phyloP scores from a whole-genome alignment of 2,113 vertebrate species.

The Bombycilla garrulus region DNA sequence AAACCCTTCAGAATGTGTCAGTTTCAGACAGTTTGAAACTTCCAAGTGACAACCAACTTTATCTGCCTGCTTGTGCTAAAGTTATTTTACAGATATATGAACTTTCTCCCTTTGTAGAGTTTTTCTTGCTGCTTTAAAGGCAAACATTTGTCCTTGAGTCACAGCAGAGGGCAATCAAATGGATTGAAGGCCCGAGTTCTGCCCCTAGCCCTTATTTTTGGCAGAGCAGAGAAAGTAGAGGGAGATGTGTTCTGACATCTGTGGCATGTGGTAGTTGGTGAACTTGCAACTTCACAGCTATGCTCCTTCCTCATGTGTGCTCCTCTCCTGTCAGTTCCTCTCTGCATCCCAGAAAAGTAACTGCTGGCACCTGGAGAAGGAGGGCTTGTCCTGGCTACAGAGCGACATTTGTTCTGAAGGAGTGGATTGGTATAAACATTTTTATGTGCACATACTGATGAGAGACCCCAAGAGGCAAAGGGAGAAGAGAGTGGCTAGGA shows the following conservation, averaged over 20 bases:
- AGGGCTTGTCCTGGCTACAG: not conserved
- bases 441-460: not conserved
- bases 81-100: not conserved
- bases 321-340: not conserved
- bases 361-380: not conserved
- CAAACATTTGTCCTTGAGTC: not conserved
- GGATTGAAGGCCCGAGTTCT: not conserved
- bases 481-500: not conserved
- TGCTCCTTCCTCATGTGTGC: not conserved
- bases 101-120: not conserved
- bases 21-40: not conserved
- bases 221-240: not conserved
- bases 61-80: not conserved
- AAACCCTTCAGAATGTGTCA: not conserved
- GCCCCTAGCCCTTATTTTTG: not conserved
- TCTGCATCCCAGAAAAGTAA: not conserved
- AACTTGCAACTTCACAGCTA: not conserved
- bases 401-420: not conserved
- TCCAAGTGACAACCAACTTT: not conserved
- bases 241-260: not conserved
- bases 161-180: not conserved
- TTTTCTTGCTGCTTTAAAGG: not conserved
- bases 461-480: not conserved
- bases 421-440: not conserved
- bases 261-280: not conserved